Base-by-base conservation (phyloP, 1,140 invertebrate species). In the Rhagoletis zephyria region DNA sequence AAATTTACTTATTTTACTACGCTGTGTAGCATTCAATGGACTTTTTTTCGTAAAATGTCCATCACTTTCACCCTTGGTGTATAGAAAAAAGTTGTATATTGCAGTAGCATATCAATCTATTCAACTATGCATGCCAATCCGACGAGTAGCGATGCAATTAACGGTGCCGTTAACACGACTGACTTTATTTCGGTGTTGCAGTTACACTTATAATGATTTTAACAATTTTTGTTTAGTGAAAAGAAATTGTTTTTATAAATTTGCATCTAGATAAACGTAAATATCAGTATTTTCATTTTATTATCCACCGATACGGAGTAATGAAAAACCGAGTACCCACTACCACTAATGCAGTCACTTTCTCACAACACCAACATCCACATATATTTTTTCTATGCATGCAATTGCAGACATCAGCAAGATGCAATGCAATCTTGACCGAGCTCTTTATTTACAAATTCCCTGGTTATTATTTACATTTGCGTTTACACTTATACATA, bases 371-470 rank as follows among this genome's bases (percentile, higher is more conserved):
- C 74, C 19, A 56, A 7, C 74, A 81, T 81, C 56, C 74, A 81
- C 74, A 81, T 56, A 81, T 81, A 81, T 56, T 81, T 81, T 81
- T 56, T 56, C 74, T 81, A 56, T 81, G 74, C 48, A 81, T 81
- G 74, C 74, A 81, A 81, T 6, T 81, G 74, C 74, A 81, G 74
- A 81, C 74, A 81, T 81, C 74, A 19, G 74, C 74, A 81, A 81
- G 74, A 81, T 56, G 74, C n/a, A 81, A 81, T 74, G 67, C 67
- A 74, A 74, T 74, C 10, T 81, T 14, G 6, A 16, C n/a, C 42
- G 10, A 48, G 56, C 2, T 19, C 51, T 16, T 74, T 74, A 74
- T 74, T 74, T 45, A 51, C 70, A 7, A 63, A 16, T 63, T 63
- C 4, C 42, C 4, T n/a, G 16, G 5, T 4, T 74, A 74, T 16